Conservation (phyloP, 2,888 invertebrate species). For the Tipula confusa region DNA sequence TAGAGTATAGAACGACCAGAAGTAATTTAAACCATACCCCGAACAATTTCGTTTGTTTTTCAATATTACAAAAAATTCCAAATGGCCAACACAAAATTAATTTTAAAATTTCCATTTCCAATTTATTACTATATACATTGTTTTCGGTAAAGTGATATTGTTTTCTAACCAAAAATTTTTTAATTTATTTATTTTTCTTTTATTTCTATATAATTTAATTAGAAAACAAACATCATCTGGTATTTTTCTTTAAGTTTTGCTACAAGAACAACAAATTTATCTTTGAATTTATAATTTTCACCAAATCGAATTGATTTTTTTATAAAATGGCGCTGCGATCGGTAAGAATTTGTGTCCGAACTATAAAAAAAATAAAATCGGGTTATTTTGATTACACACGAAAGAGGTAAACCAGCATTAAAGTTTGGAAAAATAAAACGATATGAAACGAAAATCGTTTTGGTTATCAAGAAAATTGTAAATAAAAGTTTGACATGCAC, state of each 20-base stretch:
- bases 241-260: neutral
- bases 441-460: neutral
- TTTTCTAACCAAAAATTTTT: neutral
- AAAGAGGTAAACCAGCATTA: neutral
- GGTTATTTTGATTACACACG: neutral
- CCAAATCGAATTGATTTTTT: neutral
- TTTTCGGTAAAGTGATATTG: neutral
- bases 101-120: neutral
- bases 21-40: neutral
- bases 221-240: neutral
- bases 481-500: neutral
- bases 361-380: no score
- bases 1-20: neutral
- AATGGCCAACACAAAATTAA: slow-evolving; percentile 12
- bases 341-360: neutral
- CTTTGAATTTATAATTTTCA: neutral
- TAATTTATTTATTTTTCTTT: no score
- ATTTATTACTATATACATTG: neutral
- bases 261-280: neutral
- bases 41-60: neutral
- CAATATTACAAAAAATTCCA: neutral
- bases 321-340: neutral
- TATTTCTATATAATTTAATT: neutral
- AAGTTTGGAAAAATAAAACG: no score
- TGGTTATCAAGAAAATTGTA: neutral